phyloP scores from a whole-genome alignment of 1,140 invertebrate species.

The Diploscapter pachys region DNA sequence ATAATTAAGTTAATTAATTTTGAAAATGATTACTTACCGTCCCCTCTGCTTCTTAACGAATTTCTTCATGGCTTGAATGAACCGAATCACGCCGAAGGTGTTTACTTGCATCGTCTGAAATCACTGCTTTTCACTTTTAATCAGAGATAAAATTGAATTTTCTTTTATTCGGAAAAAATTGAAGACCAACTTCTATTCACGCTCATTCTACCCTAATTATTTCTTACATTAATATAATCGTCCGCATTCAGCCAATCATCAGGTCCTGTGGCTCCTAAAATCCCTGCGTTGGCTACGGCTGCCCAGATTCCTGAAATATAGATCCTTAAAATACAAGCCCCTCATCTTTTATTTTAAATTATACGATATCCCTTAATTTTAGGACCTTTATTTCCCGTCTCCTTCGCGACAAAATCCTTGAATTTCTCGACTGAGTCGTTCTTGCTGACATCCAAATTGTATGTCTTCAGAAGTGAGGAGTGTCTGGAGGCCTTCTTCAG shows the following conservation, averaged over 20 bases:
- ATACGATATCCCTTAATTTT: constrained; percentile 12
- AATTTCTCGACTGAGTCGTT: constrained; percentile 27
- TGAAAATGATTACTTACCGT: constrained; percentile 29
- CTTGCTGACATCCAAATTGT: constrained; percentile 20
- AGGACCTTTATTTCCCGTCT: constrained; percentile 18
- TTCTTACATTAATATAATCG: constrained; percentile 27
- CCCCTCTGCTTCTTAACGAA: constrained; percentile 32
- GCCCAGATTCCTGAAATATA: constrained; percentile 23
- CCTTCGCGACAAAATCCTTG: constrained; percentile 12
- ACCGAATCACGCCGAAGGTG: constrained; percentile 32
- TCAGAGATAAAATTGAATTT: background rate
- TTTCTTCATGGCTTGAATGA: constrained; percentile 22
- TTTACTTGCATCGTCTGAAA: constrained; percentile 33
- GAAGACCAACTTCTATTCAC: background rate
- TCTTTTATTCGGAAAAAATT: background rate
- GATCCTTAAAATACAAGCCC: constrained; percentile 8
- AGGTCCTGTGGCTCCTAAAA: constrained; percentile 28
- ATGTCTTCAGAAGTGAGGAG: constrained; percentile 12
- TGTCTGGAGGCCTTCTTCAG: constrained; percentile 11
- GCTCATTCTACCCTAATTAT: too few relatives aligned
- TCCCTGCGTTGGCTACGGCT: constrained; percentile 32
- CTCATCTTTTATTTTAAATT: background rate
- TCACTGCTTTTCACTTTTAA: background rate
- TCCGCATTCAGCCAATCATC: constrained; percentile 27
- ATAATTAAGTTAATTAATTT: too few relatives aligned